Evolutionary conservation across 2,888 invertebrate species (phyloP).

Genomic region (Melolontha melolontha): DNA sequence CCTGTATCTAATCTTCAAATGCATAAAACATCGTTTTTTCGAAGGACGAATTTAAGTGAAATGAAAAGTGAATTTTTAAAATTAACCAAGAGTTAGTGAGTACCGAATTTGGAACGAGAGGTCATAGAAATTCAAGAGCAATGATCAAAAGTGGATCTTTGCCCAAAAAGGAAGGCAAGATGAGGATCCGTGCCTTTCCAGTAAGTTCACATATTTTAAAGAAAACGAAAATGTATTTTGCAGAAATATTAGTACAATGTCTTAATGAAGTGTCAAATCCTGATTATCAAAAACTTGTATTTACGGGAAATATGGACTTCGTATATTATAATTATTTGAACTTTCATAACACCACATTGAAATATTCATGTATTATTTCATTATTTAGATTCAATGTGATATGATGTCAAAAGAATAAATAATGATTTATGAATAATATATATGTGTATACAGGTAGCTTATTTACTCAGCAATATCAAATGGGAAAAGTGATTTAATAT

Average conservation of each 20-base stretch:
- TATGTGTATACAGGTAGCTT: conserved; percentile 7
- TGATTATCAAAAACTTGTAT: conserved; percentile 19
- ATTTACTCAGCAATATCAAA: background rate
- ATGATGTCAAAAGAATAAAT: conserved; percentile 31
- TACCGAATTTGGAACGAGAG: conserved; percentile 57
- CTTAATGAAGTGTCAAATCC: conserved; percentile 36
- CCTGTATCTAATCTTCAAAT: conserved; percentile 41
- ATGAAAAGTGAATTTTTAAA: conserved; percentile 52
- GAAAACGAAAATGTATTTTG: conserved; percentile 1
- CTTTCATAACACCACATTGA: conserved; percentile 16
- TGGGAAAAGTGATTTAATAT: too few species aligned
- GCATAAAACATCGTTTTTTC: conserved; percentile 47
- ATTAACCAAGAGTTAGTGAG: conserved; percentile 52
- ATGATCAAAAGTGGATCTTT: conserved; percentile 81
- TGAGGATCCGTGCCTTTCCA: conserved; percentile 98
- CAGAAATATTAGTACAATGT: conserved; percentile 36
- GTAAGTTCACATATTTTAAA: conserved; percentile 73
- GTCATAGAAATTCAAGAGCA: conserved; percentile 56
- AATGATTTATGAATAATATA: conserved; percentile 12
- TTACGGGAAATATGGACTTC: background rate
- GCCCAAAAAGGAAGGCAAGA: conserved; percentile 94
- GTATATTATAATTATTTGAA: background rate
- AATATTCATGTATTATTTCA: conserved; percentile 20
- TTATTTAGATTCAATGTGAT: conserved; percentile 11
- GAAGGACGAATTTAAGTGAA: conserved; percentile 53